Percentiles rank a stretch among this genome's conserved stretches.
phyloP scores from a whole-genome alignment of 53 echinoderm and acorn worm species.

The Luidia sarsii region DNA sequence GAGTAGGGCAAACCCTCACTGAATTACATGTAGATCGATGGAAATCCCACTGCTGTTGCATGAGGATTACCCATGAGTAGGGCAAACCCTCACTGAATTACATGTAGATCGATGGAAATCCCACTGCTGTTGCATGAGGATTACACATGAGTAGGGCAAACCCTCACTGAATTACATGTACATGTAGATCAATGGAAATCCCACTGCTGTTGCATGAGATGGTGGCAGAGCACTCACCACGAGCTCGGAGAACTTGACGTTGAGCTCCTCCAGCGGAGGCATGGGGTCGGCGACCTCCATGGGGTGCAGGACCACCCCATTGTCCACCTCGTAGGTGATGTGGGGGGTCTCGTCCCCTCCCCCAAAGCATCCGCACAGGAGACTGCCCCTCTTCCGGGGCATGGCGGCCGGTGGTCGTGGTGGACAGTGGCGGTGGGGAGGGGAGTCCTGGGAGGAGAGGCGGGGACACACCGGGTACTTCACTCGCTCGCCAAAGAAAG shows the following conservation, averaged over 20 bases:
- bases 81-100: neutral
- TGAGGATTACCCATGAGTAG: too few relatives aligned
- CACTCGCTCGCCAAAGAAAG: too few relatives aligned
- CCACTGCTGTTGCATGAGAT: neutral
- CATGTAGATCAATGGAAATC: neutral
- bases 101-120: neutral
- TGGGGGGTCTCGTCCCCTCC: constrained; percentile 91
- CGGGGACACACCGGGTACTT: too few relatives aligned
- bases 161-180: too few relatives aligned
- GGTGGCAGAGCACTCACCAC: constrained; percentile 83
- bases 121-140: too few relatives aligned
- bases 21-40: too few relatives aligned
- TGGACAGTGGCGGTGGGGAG: neutral
- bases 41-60: too few relatives aligned
- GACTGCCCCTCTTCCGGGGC: constrained; percentile 92
- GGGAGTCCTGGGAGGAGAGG: too few relatives aligned
- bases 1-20: too few relatives aligned
- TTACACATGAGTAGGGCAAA: too few relatives aligned
- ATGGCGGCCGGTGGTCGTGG: constrained; percentile 58
- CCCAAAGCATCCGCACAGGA: constrained; percentile 89
- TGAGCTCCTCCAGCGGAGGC: constrained; percentile 95
- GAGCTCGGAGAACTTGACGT: constrained; percentile 92
- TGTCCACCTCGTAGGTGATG: constrained; percentile 82
- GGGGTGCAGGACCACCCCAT: constrained; percentile 80
- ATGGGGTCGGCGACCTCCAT: constrained; percentile 89